Percentiles rank a stretch among this genome's conserved stretches.
Conservation (phyloP, 2,113 vertebrate genomes). For the Halcyon malimbica region DNA sequence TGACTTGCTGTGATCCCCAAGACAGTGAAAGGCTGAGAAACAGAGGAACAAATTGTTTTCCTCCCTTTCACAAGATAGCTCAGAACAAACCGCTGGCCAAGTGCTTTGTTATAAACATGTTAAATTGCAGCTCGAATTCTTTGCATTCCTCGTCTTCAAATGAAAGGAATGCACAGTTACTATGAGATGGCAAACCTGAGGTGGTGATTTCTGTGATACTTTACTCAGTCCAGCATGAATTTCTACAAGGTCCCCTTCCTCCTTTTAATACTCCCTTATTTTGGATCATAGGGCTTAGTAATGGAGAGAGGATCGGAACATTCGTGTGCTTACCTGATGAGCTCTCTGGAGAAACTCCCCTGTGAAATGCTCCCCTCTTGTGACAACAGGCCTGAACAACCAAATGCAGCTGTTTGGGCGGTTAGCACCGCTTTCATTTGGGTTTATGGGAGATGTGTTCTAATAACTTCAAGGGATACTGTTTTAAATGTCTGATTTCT, state of each 20-base stretch:
- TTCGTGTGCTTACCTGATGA: not conserved
- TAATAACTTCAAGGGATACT: conserved; percentile 71
- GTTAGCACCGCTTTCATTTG: conserved; percentile 30
- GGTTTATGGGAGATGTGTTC: conserved; percentile 52
- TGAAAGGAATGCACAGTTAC: not conserved
- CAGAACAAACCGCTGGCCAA: not conserved
- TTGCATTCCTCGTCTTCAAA: not conserved
- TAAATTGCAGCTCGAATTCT: not conserved
- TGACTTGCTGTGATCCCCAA: not conserved
- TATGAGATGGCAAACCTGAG: not conserved
- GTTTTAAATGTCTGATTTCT: conserved; percentile 69
- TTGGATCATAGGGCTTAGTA: conserved; percentile 6
- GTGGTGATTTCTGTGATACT: conserved; percentile 24
- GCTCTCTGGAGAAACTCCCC: conserved; percentile 15
- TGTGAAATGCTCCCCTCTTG: not conserved
- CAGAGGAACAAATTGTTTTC: not conserved
- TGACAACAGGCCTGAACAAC: conserved; percentile 16
- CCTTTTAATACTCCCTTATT: not conserved
- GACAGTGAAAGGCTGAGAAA: not conserved
- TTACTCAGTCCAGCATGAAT: not conserved
- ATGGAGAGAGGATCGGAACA: conserved; percentile 18
- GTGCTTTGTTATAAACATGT: not conserved
- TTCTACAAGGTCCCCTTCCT: conserved; percentile 3
- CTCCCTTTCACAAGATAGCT: not conserved
- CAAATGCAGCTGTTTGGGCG: conserved; percentile 32